Conservation (phyloP, 2,113 vertebrate species). For the Cichladusa arquata region DNA sequence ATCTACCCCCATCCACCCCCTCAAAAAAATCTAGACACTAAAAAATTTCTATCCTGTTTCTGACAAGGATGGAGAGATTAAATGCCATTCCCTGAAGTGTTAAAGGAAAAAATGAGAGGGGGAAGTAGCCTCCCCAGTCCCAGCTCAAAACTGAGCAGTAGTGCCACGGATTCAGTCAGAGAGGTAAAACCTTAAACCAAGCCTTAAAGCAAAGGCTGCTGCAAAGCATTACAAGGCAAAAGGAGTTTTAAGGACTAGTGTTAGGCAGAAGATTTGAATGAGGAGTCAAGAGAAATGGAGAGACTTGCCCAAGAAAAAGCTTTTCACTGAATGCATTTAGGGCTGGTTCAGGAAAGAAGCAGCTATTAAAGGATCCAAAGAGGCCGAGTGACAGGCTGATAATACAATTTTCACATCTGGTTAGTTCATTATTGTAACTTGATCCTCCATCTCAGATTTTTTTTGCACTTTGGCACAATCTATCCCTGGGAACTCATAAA, state of each 20-base stretch:
- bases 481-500: neutral
- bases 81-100: neutral
- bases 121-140: neutral
- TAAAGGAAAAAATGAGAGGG: neutral
- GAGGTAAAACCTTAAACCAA: neutral
- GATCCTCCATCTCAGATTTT: neutral
- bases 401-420: neutral
- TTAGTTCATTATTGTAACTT: neutral
- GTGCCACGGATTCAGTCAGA: neutral
- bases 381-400: neutral
- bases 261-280: neutral
- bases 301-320: neutral
- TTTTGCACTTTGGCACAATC: neutral
- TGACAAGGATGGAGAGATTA: neutral
- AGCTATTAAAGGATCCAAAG: neutral
- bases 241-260: neutral
- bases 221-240: neutral
- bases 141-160: neutral
- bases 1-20: rapidly evolving
- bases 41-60: neutral
- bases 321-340: neutral
- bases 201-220: neutral
- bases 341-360: neutral
- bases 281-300: neutral
- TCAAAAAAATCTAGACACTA: neutral